These are phyloP conservation scores for Leptosomus discolor DNA, from an alignment of 2,113 vertebrate species.

Conservation along the genomic window DNA sequence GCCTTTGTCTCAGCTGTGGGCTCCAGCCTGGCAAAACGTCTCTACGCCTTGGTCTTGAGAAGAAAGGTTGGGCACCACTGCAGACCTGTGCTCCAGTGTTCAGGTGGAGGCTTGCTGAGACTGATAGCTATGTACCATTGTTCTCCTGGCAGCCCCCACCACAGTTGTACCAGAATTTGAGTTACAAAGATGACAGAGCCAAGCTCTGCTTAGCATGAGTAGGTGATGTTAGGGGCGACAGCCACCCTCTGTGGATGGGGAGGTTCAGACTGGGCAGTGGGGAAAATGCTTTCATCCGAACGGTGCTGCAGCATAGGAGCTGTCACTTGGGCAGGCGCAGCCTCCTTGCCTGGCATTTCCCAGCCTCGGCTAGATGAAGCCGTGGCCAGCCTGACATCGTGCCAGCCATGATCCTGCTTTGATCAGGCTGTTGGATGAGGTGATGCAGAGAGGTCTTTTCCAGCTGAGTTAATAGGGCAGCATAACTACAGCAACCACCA, in stretches of 20 bases:
- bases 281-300: neutral
- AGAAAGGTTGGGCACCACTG: neutral
- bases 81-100: neutral
- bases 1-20: neutral
- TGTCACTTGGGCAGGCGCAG: neutral
- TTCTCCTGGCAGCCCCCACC: neutral
- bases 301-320: neutral
- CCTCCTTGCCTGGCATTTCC: neutral
- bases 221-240: neutral
- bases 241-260: neutral
- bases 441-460: neutral
- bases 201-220: rapidly evolving
- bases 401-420: neutral
- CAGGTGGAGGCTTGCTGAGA: rapidly evolving
- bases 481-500: neutral
- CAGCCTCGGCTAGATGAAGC: neutral
- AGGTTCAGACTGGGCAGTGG: neutral
- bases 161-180: neutral
- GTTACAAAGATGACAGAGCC: neutral
- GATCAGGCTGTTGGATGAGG: neutral
- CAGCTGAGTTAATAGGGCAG: neutral
- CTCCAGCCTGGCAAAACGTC: neutral
- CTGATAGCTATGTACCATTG: rapidly evolving
- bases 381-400: neutral
- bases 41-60: neutral